Conservation (phyloP, 2,113 vertebrate genomes). For the Pelodiscus sinensis region DNA sequence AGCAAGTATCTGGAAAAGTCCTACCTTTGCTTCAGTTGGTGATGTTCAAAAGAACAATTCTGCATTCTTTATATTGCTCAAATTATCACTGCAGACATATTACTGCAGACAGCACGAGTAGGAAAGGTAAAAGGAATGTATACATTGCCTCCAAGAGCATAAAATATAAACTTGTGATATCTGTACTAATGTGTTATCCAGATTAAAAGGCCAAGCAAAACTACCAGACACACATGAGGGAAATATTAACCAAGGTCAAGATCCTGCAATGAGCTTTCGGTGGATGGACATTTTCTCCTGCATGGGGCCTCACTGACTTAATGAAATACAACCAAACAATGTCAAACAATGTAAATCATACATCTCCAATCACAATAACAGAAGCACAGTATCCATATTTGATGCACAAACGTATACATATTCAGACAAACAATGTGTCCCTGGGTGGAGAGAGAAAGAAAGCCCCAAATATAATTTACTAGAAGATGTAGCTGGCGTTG, state of each 20-base stretch:
- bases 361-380: conserved; percentile 12
- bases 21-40: not conserved
- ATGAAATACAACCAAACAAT: not conserved
- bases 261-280: conserved; percentile 2
- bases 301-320: not conserved
- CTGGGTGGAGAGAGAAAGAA: not conserved
- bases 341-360: conserved; percentile 41
- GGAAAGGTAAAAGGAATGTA: not conserved
- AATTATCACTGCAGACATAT: not conserved
- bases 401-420: conserved; percentile 32
- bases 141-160: not conserved
- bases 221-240: not conserved
- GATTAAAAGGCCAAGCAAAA: not conserved
- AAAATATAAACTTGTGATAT: not conserved
- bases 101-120: not conserved
- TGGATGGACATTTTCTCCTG: not conserved
- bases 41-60: conserved; percentile 20
- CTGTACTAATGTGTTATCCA: accelerated
- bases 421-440: conserved; percentile 36
- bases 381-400: not conserved
- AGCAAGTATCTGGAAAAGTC: not conserved
- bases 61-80: conserved; percentile 6
- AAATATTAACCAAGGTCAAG: not conserved
- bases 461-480: conserved; percentile 41
- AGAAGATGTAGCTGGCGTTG: too few relatives aligned